Percentiles rank a stretch among this genome's conserved stretches.
Conservation (phyloP, 1,140 invertebrate species). For the Trichonephila inaurata region DNA sequence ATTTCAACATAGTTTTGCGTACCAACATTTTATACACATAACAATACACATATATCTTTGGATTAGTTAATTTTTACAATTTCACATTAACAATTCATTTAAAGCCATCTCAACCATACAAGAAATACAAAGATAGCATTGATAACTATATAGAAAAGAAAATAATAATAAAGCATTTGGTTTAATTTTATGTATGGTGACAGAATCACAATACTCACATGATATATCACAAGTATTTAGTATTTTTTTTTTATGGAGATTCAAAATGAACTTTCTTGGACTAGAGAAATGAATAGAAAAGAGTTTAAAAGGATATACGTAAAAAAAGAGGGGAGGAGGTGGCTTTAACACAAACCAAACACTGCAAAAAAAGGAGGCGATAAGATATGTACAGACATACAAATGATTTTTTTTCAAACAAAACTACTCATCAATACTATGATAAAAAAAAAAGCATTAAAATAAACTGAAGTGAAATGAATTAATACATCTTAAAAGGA, state of each 20-base stretch:
- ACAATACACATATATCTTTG: constrained; percentile 49
- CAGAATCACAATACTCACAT: neutral
- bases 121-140: neutral
- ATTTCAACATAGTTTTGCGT: neutral
- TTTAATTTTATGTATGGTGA: neutral
- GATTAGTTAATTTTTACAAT: constrained; percentile 17
- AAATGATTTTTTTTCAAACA: neutral
- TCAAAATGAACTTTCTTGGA: constrained; percentile 19
- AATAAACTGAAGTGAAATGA: no score
- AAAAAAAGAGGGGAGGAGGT: neutral
- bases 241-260: constrained; percentile 3
- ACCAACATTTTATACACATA: constrained; percentile 33
- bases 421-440: neutral
- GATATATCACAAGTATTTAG: neutral
- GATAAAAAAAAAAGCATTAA: neutral
- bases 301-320: neutral
- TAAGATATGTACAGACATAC: neutral
- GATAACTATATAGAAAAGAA: neutral
- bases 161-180: no score
- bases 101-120: neutral
- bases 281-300: neutral
- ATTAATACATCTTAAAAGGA: no score
- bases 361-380: neutral
- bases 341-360: neutral
- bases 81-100: neutral